A percentile compares a stretch with the other conserved stretches of the same genome.
Conservation (phyloP, 2,888 invertebrate genomes). For the Lasioglossum pauxillum region DNA sequence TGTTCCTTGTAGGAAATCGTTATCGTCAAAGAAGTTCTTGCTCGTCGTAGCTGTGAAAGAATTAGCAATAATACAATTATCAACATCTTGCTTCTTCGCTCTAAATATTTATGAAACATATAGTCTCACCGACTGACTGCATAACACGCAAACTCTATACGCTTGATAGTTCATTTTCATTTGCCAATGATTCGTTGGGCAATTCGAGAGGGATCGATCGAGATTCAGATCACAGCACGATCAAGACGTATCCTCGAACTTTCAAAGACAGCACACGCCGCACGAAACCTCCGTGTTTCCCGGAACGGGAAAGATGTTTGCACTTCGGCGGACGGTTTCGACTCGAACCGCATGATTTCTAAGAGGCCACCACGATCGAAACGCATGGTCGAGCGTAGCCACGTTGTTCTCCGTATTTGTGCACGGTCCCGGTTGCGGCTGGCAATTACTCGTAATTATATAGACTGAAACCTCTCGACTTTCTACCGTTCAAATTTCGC, state of each 20-base stretch:
- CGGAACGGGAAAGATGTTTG: background rate
- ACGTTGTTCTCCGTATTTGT: background rate
- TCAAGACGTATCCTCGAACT: background rate
- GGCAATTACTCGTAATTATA: conserved; percentile 11
- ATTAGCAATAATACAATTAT: background rate
- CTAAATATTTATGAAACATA: too few species aligned
- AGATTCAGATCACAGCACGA: background rate
- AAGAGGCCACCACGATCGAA: background rate
- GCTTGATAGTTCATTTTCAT: too few species aligned
- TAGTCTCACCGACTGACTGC: too few species aligned
- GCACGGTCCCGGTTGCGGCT: background rate
- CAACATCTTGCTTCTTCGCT: background rate
- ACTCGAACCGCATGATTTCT: conserved; percentile 7
- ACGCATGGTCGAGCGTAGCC: background rate
- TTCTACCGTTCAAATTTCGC: conserved; percentile 62
- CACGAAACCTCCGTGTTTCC: background rate
- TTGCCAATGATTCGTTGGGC: background rate
- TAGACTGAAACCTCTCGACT: conserved; percentile 44
- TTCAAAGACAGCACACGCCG: background rate
- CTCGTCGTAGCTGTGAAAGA: background rate
- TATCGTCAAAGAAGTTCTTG: too few species aligned
- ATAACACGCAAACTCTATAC: too few species aligned
- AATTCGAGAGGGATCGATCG: background rate
- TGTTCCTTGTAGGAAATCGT: background rate
- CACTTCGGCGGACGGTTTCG: background rate